Evolutionary conservation across 2,113 vertebrate genomes (phyloP).

Genomic region (Phodopus roborovskii): DNA sequence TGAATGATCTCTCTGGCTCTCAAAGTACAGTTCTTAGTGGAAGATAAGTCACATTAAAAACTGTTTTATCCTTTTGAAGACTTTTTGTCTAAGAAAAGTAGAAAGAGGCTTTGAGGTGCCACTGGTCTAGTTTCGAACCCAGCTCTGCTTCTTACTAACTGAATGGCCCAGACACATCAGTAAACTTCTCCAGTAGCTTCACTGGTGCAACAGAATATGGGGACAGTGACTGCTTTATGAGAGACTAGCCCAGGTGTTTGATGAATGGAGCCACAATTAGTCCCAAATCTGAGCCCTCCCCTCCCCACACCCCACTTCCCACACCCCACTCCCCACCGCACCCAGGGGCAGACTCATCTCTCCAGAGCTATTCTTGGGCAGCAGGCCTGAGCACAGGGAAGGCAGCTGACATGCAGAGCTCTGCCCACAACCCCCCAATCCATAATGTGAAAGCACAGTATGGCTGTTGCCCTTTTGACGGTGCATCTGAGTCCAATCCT

Average conservation of each 20-base stretch:
- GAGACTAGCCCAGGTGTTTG: background rate
- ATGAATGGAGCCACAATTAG: background rate
- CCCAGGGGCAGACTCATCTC: background rate
- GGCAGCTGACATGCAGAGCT: conserved; percentile 16
- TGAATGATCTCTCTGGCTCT: background rate
- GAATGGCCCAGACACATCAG: background rate
- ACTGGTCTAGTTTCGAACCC: background rate
- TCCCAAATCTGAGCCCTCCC: background rate
- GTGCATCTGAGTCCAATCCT: background rate
- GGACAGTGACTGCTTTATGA: background rate
- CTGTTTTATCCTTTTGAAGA: conserved; percentile 15
- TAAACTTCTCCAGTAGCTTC: background rate
- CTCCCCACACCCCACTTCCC: no score
- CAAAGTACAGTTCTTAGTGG: background rate
- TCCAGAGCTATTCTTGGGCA: conserved; percentile 13
- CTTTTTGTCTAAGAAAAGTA: background rate
- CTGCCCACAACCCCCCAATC: background rate
- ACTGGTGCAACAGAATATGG: no score
- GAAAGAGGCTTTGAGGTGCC: conserved; percentile 17
- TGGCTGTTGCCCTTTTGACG: conserved; percentile 13
- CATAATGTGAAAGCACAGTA: background rate
- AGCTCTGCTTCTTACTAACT: background rate
- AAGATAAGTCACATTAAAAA: background rate
- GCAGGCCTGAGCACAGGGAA: background rate
- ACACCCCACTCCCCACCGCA: no score